Conservation (phyloP, 1,140 invertebrate genomes). For the Chironomus striatipennis region DNA sequence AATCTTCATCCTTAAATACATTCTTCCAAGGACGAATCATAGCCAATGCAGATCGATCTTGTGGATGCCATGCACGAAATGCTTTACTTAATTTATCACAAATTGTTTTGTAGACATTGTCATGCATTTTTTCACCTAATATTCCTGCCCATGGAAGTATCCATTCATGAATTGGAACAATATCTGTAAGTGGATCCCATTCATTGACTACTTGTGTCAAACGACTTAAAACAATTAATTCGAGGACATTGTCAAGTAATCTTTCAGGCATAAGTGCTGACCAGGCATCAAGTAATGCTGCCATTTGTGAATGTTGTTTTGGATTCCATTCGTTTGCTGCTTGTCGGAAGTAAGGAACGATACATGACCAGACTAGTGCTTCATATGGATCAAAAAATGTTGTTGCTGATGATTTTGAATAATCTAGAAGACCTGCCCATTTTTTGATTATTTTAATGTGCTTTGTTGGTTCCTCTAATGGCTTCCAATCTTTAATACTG, state of each 20-base stretch:
- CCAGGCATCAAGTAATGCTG: conserved; percentile 77
- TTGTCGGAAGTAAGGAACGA: conserved; percentile 62
- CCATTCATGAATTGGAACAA: conserved; percentile 92
- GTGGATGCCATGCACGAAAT: conserved; percentile 84
- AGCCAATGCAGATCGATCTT: conserved; percentile 81
- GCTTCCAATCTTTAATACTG: conserved; percentile 63
- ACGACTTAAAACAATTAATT: conserved; percentile 71
- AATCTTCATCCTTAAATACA: conserved; percentile 71
- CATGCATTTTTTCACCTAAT: conserved; percentile 53
- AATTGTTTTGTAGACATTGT: conserved; percentile 82
- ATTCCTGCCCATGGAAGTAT: conserved; percentile 78
- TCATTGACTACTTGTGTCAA: conserved; percentile 70
- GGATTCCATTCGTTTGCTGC: conserved; percentile 55
- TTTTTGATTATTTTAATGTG: conserved; percentile 58
- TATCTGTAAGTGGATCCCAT: conserved; percentile 93
- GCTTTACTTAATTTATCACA: conserved; percentile 84
- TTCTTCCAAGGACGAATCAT: conserved; percentile 88
- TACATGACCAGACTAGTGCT: conserved; percentile 77
- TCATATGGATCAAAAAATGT: conserved; percentile 66
- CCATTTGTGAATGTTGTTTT: conserved; percentile 61
- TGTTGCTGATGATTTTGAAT: conserved; percentile 36
- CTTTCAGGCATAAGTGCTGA: conserved; percentile 66
- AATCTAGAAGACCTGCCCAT: conserved; percentile 58
- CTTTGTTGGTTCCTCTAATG: conserved; percentile 52
- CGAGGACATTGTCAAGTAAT: conserved; percentile 73